A percentile compares a stretch with the other conserved stretches of the same genome.
phyloP scores from a whole-genome alignment of 2,888 invertebrate genomes.

The Drosophila demipolita region DNA sequence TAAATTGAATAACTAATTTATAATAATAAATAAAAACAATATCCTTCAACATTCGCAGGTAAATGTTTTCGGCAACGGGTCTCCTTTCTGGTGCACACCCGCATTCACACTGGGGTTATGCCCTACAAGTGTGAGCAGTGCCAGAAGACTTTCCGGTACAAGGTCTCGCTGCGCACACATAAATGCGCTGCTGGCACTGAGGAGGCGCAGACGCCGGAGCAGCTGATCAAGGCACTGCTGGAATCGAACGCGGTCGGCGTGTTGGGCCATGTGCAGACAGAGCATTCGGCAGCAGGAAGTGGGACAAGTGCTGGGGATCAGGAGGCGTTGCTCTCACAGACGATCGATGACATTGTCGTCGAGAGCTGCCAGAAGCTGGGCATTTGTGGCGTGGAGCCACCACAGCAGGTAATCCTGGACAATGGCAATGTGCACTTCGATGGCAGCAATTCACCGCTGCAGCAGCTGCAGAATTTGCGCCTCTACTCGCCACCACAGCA shows the following conservation, averaged over 20 bases:
- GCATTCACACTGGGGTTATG: slow-evolving; percentile 93
- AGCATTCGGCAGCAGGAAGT: slow-evolving; percentile 86
- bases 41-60: slow-evolving; percentile 85
- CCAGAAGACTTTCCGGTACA: slow-evolving; percentile 92
- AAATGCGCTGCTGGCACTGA: slow-evolving; percentile 87
- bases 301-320: slow-evolving; percentile 59
- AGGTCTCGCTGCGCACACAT: slow-evolving; percentile 93
- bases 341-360: slow-evolving; percentile 84
- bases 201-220: slow-evolving; percentile 72
- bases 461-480: slow-evolving; percentile 88
- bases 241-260: slow-evolving; percentile 56
- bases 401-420: slow-evolving; percentile 79
- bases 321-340: slow-evolving; percentile 79
- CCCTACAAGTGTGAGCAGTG: slow-evolving; percentile 93
- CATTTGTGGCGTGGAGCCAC: slow-evolving; percentile 68
- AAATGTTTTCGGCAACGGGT: slow-evolving; percentile 95
- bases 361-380: slow-evolving; percentile 84
- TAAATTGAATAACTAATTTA: background rate
- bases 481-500: slow-evolving; percentile 85
- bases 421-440: slow-evolving; percentile 82
- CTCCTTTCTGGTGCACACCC: slow-evolving; percentile 92
- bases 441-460: slow-evolving; percentile 87
- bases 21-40: background rate
- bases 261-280: slow-evolving; percentile 44
- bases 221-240: slow-evolving; percentile 78